Evolutionary conservation across 2,797 vertebrate genomes (phyloP).

Genomic region (Gymnoscopelus microlampas): DNA sequence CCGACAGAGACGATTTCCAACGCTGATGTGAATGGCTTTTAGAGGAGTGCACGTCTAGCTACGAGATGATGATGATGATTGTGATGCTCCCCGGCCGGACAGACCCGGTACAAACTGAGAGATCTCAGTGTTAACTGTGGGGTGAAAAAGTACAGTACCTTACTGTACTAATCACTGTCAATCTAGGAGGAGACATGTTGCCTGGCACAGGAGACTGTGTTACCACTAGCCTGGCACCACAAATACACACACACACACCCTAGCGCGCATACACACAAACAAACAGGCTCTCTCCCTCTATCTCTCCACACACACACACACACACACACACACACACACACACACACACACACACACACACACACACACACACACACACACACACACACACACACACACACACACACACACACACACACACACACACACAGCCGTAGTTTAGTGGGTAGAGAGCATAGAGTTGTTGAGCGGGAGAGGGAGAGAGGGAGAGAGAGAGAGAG

Average conservation of each 20-base stretch:
- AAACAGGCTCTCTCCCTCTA: no score
- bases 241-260: no score
- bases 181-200: neutral
- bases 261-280: no score
- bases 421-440: neutral
- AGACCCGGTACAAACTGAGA: constrained; percentile 23
- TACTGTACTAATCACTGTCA: constrained; percentile 52
- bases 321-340: constrained; percentile 5
- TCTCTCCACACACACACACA: neutral
- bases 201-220: constrained; percentile 16
- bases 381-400: constrained; percentile 6
- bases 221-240: no score
- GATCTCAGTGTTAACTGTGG: constrained; percentile 22
- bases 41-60: constrained; percentile 39
- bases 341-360: constrained; percentile 12
- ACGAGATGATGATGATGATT: constrained; percentile 16
- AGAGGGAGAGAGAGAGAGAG: constrained; percentile 20
- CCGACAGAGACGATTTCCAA: neutral
- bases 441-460: no score
- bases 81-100: constrained; percentile 27
- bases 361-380: constrained; percentile 1
- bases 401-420: neutral
- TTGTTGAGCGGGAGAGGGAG: constrained; percentile 7
- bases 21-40: constrained; percentile 54
- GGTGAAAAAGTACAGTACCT: constrained; percentile 25